These are phyloP conservation scores for Ursus arctos DNA, from an alignment of 2,113 vertebrate genomes.

Conservation along the genomic window DNA sequence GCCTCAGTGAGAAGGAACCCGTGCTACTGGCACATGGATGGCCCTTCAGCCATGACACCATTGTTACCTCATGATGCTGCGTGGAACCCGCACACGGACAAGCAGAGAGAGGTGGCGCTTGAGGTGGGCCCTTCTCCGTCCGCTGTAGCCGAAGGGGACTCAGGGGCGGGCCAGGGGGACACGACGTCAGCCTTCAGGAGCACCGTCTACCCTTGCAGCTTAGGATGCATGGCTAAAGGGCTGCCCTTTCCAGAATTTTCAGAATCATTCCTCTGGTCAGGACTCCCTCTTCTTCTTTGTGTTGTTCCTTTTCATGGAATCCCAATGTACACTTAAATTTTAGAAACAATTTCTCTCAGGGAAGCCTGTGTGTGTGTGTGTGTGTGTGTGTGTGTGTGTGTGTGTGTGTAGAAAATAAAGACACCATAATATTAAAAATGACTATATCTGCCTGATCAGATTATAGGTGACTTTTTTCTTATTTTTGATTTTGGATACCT, in stretches of 20 bases:
- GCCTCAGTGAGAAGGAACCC: not conserved
- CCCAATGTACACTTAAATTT: not conserved
- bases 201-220: not conserved
- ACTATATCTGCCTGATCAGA: not conserved
- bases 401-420: not conserved
- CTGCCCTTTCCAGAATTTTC: not conserved
- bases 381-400: not conserved
- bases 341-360: not conserved
- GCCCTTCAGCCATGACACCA: too few species aligned
- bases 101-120: not conserved
- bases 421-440: not conserved
- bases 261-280: not conserved
- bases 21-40: fast-evolving
- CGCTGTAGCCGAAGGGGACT: not conserved
- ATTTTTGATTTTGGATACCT: not conserved
- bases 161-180: too few species aligned
- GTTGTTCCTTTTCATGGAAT: not conserved
- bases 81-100: not conserved
- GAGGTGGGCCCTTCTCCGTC: not conserved
- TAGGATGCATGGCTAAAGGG: not conserved
- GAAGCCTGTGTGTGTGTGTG: not conserved
- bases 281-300: not conserved
- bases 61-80: not conserved
- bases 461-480: not conserved
- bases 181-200: not conserved